Base-by-base conservation (phyloP, 2,797 vertebrate species). In the Platyrinchus mystaceus region DNA sequence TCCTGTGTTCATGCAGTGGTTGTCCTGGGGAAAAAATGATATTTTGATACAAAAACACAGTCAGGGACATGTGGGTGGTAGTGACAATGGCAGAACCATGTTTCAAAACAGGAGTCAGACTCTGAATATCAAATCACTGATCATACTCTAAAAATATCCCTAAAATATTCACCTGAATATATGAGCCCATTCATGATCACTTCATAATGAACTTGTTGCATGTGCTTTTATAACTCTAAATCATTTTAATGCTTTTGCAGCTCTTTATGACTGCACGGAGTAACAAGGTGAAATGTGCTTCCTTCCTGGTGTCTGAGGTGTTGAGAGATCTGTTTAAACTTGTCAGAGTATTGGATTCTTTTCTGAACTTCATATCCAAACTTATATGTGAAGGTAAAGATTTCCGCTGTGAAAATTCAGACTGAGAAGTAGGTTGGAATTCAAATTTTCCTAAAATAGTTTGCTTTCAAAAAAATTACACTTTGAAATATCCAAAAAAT, bases 391-490 rank as follows among this genome's bases (percentile, higher is more conserved):
- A 34, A 30, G 12, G 15, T 21, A 67, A 37, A 73, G 6, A 69
- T 19, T 79, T 74, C 4, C 6, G 6, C 21, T 7, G 49, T 12
- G 22, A 60, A 56, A 89, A 44, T 0, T 43, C 3, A 3, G 7
- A 24, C 37, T 8, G 4, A 30, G 22, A 52, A 91, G 7, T 13
- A 70, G 2, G 2, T n/a, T 77, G 23, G 9, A 74, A 64, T 49
- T 89, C 8, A 41, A 12, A 64, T 77, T 75, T 69, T 12, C 4
- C 8, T 3, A 20, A 41, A 4, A 68, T 78, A 68, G 4, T 2
- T 34, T 71, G 1, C 14, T 75, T 56, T 70, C 32, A 26, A 36
- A 19, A 5, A 52, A 68, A 46, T 53, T 60, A n/a, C 0, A 0
- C 59, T 81, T 55, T 49, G 26, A 86, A 82, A 49, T 74, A 47